Conservation (phyloP, 2,888 invertebrate species). For the Apamea epomidion region DNA sequence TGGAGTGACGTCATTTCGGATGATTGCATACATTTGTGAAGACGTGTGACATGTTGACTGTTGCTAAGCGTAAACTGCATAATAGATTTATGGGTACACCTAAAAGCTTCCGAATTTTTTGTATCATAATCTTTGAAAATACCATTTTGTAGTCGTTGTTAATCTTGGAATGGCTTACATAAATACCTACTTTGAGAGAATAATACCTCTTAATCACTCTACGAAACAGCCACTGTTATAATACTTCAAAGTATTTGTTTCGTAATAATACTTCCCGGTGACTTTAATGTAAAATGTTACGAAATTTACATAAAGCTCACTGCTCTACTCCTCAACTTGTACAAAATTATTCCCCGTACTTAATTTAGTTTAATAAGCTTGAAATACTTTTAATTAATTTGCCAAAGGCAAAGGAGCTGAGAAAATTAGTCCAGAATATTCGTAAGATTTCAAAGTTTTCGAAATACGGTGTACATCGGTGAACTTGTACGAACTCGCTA, state of each 20-base stretch:
- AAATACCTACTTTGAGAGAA: conserved; percentile 6
- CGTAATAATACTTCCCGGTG: conserved; percentile 43
- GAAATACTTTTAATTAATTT: conserved; percentile 65
- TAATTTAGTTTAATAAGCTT: conserved; percentile 61
- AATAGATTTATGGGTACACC: no score
- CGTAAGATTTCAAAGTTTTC: conserved; percentile 56
- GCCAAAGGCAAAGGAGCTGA: conserved; percentile 51
- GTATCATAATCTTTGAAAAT: neutral
- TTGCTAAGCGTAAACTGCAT: neutral
- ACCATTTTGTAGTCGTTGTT: neutral
- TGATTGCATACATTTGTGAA: neutral
- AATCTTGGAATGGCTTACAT: neutral
- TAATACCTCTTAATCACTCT: conserved; percentile 14
- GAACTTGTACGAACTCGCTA: conserved; percentile 43
- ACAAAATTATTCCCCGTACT: conserved; percentile 48
- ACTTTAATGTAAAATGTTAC: conserved; percentile 50
- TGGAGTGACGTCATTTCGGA: neutral
- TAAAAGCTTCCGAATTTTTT: neutral
- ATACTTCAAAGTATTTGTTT: conserved; percentile 40
- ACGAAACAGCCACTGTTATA: conserved; percentile 11
- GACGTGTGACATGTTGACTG: neutral
- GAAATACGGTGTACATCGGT: conserved; percentile 46
- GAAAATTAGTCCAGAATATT: conserved; percentile 59
- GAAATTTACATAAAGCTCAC: conserved; percentile 47
- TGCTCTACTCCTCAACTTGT: conserved; percentile 41